These are phyloP conservation scores for Protobothrops flavoviridis DNA, from an alignment of 2,113 vertebrate genomes.

Conservation along the genomic window DNA sequence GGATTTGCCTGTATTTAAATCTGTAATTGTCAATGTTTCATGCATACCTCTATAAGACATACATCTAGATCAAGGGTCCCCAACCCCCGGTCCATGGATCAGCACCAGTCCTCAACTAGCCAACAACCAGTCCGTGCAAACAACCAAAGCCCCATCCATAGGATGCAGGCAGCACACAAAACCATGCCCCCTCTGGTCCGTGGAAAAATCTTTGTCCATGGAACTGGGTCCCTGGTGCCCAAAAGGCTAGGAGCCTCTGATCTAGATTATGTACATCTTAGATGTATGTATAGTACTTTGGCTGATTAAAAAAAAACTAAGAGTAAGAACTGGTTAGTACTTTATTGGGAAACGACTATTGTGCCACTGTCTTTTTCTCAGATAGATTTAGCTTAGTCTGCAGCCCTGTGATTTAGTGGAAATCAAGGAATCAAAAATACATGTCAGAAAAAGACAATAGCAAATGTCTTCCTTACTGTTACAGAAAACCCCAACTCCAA, in stretches of 20 bases:
- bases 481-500: background rate
- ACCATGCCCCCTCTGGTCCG: too few relatives aligned
- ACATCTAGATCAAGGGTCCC: background rate
- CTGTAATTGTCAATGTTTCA: background rate
- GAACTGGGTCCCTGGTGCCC: too few relatives aligned
- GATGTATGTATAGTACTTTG: background rate
- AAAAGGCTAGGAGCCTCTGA: too few relatives aligned
- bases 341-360: background rate
- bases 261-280: background rate
- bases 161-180: too few relatives aligned
- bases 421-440: background rate
- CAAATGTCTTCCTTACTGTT: background rate
- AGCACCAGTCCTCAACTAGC: too few relatives aligned
- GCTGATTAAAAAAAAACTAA: background rate
- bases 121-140: too few relatives aligned
- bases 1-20: background rate
- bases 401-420: background rate
- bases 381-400: background rate
- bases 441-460: background rate
- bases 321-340: background rate
- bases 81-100: too few relatives aligned
- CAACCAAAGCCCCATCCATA: too few relatives aligned
- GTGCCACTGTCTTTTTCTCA: background rate
- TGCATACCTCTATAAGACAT: background rate
- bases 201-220: too few relatives aligned